These are phyloP conservation scores for Tetraodon nigroviridis DNA, from an alignment of 2,113 vertebrate genomes.

Conservation along the genomic window DNA sequence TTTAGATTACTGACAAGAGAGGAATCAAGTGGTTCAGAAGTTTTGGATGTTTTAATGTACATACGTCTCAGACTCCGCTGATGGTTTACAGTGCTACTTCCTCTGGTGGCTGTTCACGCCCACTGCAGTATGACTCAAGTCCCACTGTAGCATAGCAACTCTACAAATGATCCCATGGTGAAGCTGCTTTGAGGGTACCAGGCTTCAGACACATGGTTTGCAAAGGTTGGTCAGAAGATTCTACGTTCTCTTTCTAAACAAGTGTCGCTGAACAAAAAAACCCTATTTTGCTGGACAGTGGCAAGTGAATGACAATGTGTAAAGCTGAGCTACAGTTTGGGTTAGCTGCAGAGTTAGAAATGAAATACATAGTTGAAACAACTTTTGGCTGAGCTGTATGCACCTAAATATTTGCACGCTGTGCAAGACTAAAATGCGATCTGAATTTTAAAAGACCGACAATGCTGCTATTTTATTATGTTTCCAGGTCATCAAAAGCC, in stretches of 20 bases:
- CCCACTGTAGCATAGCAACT: too few relatives aligned
- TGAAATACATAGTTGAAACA: background rate
- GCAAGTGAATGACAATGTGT: background rate
- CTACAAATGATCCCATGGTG: too few relatives aligned
- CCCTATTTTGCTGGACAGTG: background rate
- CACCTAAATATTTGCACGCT: background rate
- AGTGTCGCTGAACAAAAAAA: too few relatives aligned
- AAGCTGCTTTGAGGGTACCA: too few relatives aligned
- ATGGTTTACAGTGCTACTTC: background rate
- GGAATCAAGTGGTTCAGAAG: background rate
- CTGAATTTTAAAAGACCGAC: slow-evolving; percentile 4
- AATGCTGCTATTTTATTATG: slow-evolving; percentile 7
- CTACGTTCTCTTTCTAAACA: too few relatives aligned
- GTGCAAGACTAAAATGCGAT: background rate
- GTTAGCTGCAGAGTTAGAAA: background rate
- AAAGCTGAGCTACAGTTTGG: background rate
- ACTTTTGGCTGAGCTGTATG: slow-evolving; percentile 1
- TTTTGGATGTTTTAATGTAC: slow-evolving; percentile 1
- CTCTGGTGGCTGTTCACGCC: too few relatives aligned
- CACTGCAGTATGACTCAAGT: too few relatives aligned
- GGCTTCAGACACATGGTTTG: background rate
- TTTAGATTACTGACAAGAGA: slow-evolving; percentile 6
- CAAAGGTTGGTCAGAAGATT: background rate
- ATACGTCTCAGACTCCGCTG: background rate
- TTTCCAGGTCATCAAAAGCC: slow-evolving; percentile 36